phyloP scores from a whole-genome alignment of 2,113 vertebrate genomes.

The Serinus canaria region DNA sequence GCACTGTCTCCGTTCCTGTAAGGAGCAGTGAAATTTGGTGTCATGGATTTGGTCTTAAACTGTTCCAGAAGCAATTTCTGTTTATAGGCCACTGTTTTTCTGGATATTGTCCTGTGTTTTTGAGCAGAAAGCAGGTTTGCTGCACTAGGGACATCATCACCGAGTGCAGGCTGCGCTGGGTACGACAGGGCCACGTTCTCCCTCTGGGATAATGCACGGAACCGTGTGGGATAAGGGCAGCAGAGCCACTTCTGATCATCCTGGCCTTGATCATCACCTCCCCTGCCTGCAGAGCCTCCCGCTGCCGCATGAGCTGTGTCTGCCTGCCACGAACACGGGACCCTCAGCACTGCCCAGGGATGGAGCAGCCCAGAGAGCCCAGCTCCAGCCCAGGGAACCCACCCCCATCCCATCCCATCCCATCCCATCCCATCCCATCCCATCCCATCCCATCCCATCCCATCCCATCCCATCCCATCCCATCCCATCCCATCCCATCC shows the following conservation, averaged over 20 bases:
- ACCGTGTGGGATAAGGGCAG: not conserved
- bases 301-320: not conserved
- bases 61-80: not conserved
- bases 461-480: not conserved
- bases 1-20: fast-evolving
- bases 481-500: not conserved
- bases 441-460: not conserved
- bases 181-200: fast-evolving
- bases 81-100: not conserved
- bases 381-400: not conserved
- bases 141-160: fast-evolving
- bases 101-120: not conserved
- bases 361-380: no score
- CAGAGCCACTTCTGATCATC: not conserved
- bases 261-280: not conserved
- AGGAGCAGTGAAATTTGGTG: not conserved
- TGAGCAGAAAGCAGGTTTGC: not conserved
- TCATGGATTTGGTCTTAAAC: not conserved
- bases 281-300: not conserved
- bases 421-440: not conserved
- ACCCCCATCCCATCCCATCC: not conserved
- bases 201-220: fast-evolving
- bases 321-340: not conserved
- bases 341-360: not conserved
- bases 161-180: not conserved